Evolutionary conservation across 2,113 vertebrate species (phyloP).

Genomic region (Notothenia coriiceps): DNA sequence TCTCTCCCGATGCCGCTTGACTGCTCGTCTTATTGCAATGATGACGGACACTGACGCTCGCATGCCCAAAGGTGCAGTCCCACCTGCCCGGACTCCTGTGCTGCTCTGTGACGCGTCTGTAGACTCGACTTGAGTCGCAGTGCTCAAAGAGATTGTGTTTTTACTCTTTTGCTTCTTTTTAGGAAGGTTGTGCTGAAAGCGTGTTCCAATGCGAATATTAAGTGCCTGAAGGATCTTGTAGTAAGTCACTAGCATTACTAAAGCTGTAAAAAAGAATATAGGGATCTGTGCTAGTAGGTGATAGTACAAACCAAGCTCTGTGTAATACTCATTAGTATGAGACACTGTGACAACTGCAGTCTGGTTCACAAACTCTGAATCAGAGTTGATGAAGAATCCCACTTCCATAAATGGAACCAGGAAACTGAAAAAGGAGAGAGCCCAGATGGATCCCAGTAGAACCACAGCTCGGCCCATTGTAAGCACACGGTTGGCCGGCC

Average conservation of each 20-base stretch:
- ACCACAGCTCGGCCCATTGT: constrained; percentile 93
- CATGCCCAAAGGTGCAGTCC: constrained; percentile 90
- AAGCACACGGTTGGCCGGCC: constrained; percentile 94
- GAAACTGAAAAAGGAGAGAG: constrained; percentile 93
- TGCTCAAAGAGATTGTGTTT: constrained; percentile 87
- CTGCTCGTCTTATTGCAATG: constrained; percentile 93
- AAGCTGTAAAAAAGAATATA: constrained; percentile 94
- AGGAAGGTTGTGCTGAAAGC: constrained; percentile 88
- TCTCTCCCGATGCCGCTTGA: constrained; percentile 93
- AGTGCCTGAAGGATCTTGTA: constrained; percentile 97
- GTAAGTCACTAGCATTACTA: constrained; percentile 97
- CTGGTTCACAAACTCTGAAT: constrained; percentile 86
- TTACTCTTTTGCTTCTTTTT: constrained; percentile 92
- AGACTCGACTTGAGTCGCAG: constrained; percentile 88
- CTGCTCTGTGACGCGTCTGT: constrained; percentile 89
- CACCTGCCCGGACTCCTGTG: constrained; percentile 80
- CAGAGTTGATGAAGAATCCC: constrained; percentile 89
- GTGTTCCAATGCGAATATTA: constrained; percentile 95
- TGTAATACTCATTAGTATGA: constrained; percentile 89
- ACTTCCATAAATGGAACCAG: constrained; percentile 96
- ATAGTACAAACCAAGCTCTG: constrained; percentile 94
- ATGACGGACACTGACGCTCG: constrained; percentile 95
- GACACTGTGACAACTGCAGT: constrained; percentile 86
- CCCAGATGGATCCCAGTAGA: constrained; percentile 93
- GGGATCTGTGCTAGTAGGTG: constrained; percentile 96